Base-by-base conservation (phyloP, 2,888 invertebrate species). In the Drosophila colorata region DNA sequence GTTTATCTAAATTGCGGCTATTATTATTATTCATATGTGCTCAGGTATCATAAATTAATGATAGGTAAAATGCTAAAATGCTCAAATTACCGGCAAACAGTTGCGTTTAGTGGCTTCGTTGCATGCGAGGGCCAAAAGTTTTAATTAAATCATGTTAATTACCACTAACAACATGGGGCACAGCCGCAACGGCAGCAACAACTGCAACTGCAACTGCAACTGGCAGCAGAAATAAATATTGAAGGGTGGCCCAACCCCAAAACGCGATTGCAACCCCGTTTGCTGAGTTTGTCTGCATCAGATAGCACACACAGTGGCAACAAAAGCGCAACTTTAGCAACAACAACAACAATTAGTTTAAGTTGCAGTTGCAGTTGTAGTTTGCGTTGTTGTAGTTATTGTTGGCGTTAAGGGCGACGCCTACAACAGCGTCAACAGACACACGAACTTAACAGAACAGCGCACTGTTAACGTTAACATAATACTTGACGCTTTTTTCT, bases 81-180 rank as follows among this genome's bases (percentile, higher is more conserved):
- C 28, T 28, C 8, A 28, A 66, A 53, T 53, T 35, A 60, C 52
- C 13, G 46, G 43, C 47, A 47, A 72, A 55, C 40, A 43, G 41
- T 33, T 44, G 18, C 23, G 28, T 55, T 58, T 44, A 44, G 75
- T 40, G 37, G 52, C 33, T 33, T 23, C 38, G 31, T 60, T 63
- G 72, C 74, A 67, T 79, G 85, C 85, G 65, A 57, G 60, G 49
- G 16, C 31, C 11, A 23, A 66, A 82, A 86, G 49, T 84, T 84
- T 82, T 85, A 87, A 84, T 84, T 77, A 86, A 84, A 84, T 85
- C 88, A 82, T 73, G 71, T 43, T 71, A 73, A 68, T 60, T 53
- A 56, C 63, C 35, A 40, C 14, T 28, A n/a, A 51, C 7, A 23
- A 20, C 11, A 28, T 14, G 44, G 14, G 28, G 51, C 47, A 59